phyloP scores from a whole-genome alignment of 2,797 vertebrate genomes.

The Bradypodion pumilum region DNA sequence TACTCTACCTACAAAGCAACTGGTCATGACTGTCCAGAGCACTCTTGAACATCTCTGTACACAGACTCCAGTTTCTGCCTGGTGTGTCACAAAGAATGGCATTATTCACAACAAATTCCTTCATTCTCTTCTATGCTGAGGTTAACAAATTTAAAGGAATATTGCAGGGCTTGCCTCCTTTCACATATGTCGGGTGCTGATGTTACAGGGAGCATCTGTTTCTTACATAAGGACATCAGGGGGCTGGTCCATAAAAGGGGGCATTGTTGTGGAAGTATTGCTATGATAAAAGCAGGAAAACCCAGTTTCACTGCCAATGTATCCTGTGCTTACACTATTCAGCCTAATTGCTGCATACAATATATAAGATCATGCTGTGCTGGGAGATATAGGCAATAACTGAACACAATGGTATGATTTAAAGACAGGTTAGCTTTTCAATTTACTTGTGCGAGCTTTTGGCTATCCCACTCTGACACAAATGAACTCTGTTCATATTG shows the following conservation, averaged over 20 bases:
- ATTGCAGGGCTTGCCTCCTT: slow-evolving; percentile 8
- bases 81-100: background rate
- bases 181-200: slow-evolving; percentile 32
- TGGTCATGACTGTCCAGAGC: background rate
- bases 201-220: slow-evolving; percentile 51
- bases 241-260: slow-evolving; percentile 11
- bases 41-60: background rate
- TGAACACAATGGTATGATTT: slow-evolving; percentile 70
- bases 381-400: slow-evolving; percentile 73
- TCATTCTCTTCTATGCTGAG: background rate
- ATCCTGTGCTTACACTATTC: slow-evolving; percentile 62
- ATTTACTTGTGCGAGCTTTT: slow-evolving; percentile 71
- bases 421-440: slow-evolving; percentile 71
- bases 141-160: slow-evolving; percentile 2
- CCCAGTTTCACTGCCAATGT: slow-evolving; percentile 55
- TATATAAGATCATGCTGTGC: slow-evolving; percentile 67
- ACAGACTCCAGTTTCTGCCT: background rate
- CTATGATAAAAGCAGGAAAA: slow-evolving; percentile 48
- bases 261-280: slow-evolving; percentile 52
- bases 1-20: background rate
- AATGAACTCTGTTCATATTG: slow-evolving; percentile 72
- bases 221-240: slow-evolving; percentile 32
- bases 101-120: background rate
- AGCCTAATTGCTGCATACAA: slow-evolving; percentile 62
- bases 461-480: slow-evolving; percentile 69